Percentiles rank a stretch among this genome's conserved stretches.
Evolutionary conservation across 2,797 vertebrate genomes (phyloP).

Genomic region (Petrocephalus sullivani): DNA sequence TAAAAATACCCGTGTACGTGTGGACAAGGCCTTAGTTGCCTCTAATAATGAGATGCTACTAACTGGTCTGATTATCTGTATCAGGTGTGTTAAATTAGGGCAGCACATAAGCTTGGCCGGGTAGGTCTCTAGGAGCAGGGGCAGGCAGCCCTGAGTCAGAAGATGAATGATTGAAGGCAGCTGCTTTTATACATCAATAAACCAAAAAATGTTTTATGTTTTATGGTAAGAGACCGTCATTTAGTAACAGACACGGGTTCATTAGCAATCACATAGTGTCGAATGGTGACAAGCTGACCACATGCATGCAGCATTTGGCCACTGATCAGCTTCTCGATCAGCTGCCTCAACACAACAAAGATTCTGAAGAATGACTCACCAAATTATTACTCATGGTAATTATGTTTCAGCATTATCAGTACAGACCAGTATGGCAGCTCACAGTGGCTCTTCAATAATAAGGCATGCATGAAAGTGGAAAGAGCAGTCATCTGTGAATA

Average conservation of each 20-base stretch:
- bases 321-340: not conserved
- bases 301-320: slow-evolving; percentile 16
- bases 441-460: not conserved
- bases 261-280: not conserved
- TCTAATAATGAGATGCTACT: not conserved
- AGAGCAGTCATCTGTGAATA: not conserved
- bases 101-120: too few species aligned
- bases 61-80: not conserved
- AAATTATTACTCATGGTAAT: not conserved
- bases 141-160: not conserved
- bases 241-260: not conserved
- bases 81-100: too few species aligned
- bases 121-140: too few species aligned
- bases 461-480: not conserved
- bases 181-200: not conserved
- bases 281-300: not conserved
- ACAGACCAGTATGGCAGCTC: not conserved
- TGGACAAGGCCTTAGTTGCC: not conserved
- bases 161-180: not conserved
- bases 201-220: not conserved
- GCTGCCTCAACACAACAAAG: not conserved
- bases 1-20: too few species aligned
- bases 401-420: not conserved
- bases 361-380: slow-evolving; percentile 12
- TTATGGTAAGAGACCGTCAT: not conserved